phyloP scores from a whole-genome alignment of 2,113 vertebrate species.

The Pycnonotus jocosus region DNA sequence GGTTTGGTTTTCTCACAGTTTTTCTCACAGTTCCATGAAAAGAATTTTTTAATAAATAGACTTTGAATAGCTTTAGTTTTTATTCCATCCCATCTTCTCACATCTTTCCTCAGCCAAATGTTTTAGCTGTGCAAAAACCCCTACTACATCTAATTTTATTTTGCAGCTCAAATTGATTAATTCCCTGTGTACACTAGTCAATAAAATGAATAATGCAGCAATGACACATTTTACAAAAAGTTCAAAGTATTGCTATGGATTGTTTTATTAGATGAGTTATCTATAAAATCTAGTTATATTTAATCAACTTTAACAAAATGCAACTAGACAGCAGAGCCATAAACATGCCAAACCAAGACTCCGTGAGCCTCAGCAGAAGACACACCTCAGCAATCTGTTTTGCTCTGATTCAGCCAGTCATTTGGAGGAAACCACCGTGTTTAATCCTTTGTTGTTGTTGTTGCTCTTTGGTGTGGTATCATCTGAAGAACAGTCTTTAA shows the following conservation, averaged over 20 bases:
- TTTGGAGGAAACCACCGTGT: neutral
- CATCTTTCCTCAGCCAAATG: neutral
- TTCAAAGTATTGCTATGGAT: neutral
- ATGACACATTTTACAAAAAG: neutral
- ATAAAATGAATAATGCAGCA: slow-evolving; percentile 1
- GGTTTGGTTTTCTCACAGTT: neutral
- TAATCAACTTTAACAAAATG: neutral
- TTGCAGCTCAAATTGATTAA: neutral
- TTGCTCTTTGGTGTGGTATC: neutral
- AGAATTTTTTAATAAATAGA: neutral
- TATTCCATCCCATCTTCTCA: neutral
- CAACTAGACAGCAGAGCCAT: neutral
- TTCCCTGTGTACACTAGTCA: neutral
- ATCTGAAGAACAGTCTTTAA: neutral
- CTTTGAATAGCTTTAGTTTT: neutral
- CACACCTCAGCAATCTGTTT: neutral
- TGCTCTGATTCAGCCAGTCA: neutral
- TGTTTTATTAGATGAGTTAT: neutral
- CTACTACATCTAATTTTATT: neutral
- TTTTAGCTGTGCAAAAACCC: neutral
- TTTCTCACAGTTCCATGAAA: neutral
- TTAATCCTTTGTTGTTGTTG: neutral
- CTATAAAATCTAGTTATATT: neutral
- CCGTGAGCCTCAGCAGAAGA: neutral
- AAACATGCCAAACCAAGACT: neutral